phyloP scores from a whole-genome alignment of 2,113 vertebrate species.

The Mobula birostris region DNA sequence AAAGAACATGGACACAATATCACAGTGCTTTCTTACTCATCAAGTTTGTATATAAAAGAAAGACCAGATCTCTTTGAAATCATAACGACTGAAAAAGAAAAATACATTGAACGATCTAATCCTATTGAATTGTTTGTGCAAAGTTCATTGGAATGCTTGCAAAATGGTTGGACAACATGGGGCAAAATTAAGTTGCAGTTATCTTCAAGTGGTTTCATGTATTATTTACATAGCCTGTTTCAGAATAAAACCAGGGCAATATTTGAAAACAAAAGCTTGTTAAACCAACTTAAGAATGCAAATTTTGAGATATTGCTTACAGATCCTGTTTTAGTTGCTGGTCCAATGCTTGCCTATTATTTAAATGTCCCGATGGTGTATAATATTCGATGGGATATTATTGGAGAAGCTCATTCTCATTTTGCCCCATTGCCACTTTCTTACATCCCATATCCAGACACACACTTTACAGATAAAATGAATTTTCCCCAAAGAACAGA shows the following conservation, averaged over 20 bases:
- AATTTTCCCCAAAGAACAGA: slow-evolving; percentile 47
- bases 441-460: slow-evolving; percentile 52
- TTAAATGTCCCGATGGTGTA: slow-evolving; percentile 56
- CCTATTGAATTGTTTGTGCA: not conserved
- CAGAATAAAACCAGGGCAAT: slow-evolving; percentile 41
- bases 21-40: not conserved
- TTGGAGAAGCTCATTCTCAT: slow-evolving; percentile 54
- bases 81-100: too few species aligned
- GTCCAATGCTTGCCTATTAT: slow-evolving; percentile 43
- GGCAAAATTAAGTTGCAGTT: not conserved
- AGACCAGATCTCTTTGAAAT: not conserved
- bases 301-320: slow-evolving; percentile 55
- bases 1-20: not conserved
- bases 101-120: too few species aligned
- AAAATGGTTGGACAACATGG: not conserved
- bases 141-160: not conserved
- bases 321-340: slow-evolving; percentile 51
- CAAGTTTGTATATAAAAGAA: not conserved
- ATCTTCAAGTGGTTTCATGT: not conserved
- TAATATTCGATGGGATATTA: slow-evolving; percentile 53
- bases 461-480: slow-evolving; percentile 48
- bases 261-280: slow-evolving; percentile 50
- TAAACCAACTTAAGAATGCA: slow-evolving; percentile 47
- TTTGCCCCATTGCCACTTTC: slow-evolving; percentile 56
- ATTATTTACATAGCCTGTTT: not conserved